Base-by-base conservation (phyloP, 2,888 invertebrate species). In the Leistus spinibarbis region DNA sequence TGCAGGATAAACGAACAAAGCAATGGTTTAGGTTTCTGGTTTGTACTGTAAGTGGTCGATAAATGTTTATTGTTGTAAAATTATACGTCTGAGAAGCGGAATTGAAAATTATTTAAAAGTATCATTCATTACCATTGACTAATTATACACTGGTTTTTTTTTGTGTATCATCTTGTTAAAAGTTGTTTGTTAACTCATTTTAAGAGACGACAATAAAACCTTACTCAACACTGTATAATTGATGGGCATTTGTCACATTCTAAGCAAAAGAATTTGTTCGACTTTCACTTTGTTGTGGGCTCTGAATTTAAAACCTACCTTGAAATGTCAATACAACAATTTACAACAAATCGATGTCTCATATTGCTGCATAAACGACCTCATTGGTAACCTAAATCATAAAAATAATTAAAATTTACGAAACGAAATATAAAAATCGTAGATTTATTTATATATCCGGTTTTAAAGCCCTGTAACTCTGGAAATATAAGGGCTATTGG, bases 181-280 rank as follows among this genome's bases (percentile, higher is more conserved):
- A 40, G 13, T 40, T 40, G 40, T 40, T 40, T 10, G 5, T 13
- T 40, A 40, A 3, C 13, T 40, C 13, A 40, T 4, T 10, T 40
- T 40, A n/a, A n/a, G n/a, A n/a, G n/a, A n/a, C n/a, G n/a, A 27
- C 19, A 5, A 1, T 57, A 2, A 16, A 19, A 19, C 57, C 56
- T 69, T 69, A 57, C 56, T 57, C 10, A 69, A 69, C n/a, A 56
- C 54, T 4, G n/a, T n/a, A n/a, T 57, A 56, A 69, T 65, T 16
- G 24, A 56, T 67, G 3, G 54, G 20, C 22, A 56, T 69, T 69
- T 69, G 68, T 69, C 68, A 24, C 68, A 69, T 69, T 69, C 68
- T 69, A 56, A 57, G 22, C 56, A 69, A 69, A 57, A 69, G 68
- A 20, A 69, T 69, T 69, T 57, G 40, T 40, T 40, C 40, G 24